Evolutionary conservation across 2,113 vertebrate genomes (phyloP).

Genomic region (Equus przewalskii): DNA sequence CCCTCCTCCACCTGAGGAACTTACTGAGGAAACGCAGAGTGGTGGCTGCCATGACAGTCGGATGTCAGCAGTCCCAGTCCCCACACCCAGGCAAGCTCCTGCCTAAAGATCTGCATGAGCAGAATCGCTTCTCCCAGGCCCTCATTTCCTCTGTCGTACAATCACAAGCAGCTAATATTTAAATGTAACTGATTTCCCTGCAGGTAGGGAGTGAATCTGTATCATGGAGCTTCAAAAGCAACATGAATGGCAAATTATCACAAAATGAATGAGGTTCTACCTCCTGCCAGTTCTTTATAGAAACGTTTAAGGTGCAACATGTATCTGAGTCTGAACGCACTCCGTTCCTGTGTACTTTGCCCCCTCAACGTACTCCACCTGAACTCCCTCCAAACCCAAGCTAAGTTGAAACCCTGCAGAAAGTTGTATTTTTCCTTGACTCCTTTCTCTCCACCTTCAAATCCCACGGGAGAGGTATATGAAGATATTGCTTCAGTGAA

Average conservation of each 20-base stretch:
- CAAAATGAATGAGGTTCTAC: not conserved
- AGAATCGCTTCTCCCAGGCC: not conserved
- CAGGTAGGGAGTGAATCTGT: not conserved
- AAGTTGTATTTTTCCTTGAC: not conserved
- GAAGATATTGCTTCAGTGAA: slow-evolving; percentile 76
- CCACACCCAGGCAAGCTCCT: not conserved
- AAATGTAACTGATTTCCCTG: not conserved
- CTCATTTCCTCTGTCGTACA: not conserved
- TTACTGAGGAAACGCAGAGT: not conserved
- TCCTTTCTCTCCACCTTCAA: not conserved
- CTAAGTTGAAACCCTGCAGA: not conserved
- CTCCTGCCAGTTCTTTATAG: not conserved
- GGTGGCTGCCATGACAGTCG: not conserved
- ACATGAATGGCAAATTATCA: not conserved
- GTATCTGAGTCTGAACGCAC: not conserved
- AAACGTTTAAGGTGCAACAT: not conserved
- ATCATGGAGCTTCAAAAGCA: not conserved
- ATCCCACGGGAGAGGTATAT: slow-evolving; percentile 34
- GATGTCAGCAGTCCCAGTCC: not conserved
- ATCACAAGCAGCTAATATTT: not conserved
- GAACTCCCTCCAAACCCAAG: not conserved
- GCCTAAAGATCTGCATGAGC: not conserved
- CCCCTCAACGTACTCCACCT: not conserved
- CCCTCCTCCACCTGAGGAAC: too few species aligned
- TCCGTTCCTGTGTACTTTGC: not conserved